These are phyloP conservation scores for Pseudopodoces humilis DNA, from an alignment of 2,113 vertebrate species.

Conservation along the genomic window DNA sequence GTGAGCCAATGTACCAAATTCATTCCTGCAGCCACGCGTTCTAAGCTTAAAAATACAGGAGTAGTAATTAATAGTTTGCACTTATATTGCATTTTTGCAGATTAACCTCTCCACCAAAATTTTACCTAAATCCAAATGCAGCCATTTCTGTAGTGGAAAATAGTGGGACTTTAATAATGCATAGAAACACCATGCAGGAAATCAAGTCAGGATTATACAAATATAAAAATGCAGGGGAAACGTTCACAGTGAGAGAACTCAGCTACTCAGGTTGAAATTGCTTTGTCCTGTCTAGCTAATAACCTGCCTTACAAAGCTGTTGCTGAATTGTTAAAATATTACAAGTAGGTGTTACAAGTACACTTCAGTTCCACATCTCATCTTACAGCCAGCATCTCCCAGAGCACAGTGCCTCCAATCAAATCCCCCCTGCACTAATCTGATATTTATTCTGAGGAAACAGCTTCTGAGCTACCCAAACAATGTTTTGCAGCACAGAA, in stretches of 20 bases:
- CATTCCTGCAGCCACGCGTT: neutral
- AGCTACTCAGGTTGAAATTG: neutral
- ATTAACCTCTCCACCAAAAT: neutral
- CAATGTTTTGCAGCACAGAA: neutral
- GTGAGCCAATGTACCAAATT: neutral
- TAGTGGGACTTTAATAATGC: conserved; percentile 21
- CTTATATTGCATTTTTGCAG: neutral
- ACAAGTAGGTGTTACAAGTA: conserved; percentile 16
- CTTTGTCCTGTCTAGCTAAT: neutral
- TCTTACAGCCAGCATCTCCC: conserved; percentile 5
- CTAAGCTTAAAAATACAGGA: neutral
- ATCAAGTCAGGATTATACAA: neutral
- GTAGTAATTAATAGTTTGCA: conserved; percentile 3
- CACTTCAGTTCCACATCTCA: conserved; percentile 20
- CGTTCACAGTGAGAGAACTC: neutral
- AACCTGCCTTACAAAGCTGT: conserved; percentile 2
- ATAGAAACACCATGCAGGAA: neutral
- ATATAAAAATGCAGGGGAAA: conserved; percentile 38
- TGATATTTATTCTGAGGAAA: neutral
- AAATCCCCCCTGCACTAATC: neutral
- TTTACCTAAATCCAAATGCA: neutral
- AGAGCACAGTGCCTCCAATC: neutral
- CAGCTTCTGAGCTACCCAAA: neutral
- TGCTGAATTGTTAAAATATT: conserved; percentile 40
- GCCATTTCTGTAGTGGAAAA: conserved; percentile 4